Evolutionary conservation across 2,888 invertebrate genomes (phyloP).

Genomic region (Zhengitettix transpicula): DNA sequence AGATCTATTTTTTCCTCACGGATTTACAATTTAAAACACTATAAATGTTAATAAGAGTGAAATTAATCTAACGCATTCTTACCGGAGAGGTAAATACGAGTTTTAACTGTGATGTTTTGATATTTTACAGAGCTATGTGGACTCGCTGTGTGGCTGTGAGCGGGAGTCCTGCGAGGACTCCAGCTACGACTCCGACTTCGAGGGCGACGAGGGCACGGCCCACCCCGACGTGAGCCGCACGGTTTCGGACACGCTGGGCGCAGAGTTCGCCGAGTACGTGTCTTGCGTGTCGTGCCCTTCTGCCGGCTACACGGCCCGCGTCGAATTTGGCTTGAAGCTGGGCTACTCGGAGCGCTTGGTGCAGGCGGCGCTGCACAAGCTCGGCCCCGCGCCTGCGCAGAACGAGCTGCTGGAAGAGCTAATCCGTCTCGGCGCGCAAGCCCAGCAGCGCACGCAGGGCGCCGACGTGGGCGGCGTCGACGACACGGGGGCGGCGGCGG

Average conservation of each 20-base stretch:
- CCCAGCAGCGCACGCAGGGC: slow-evolving; percentile 1
- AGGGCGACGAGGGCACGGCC: slow-evolving; percentile 25
- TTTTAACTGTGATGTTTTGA: slow-evolving; percentile 1
- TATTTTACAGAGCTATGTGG: slow-evolving; percentile 53
- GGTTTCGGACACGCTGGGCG: slow-evolving; percentile 62
- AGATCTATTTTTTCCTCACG: too few species aligned
- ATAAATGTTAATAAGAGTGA: too few species aligned
- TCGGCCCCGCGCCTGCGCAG: slow-evolving; percentile 72
- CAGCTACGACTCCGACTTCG: slow-evolving; percentile 73
- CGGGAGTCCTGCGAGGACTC: slow-evolving; percentile 47
- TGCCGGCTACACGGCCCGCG: slow-evolving; percentile 38
- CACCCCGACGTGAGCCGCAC: slow-evolving; percentile 70
- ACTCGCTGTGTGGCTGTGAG: slow-evolving; percentile 39
- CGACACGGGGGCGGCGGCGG: neutral
- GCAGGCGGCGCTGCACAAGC: slow-evolving; percentile 60
- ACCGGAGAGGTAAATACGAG: neutral
- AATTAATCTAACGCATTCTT: too few species aligned
- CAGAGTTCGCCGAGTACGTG: slow-evolving; percentile 73
- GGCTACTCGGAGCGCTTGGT: slow-evolving; percentile 82
- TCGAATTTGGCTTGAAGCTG: slow-evolving; percentile 81
- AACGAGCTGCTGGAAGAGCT: slow-evolving; percentile 80
- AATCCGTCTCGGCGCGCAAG: slow-evolving; percentile 54
- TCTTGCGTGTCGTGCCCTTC: slow-evolving; percentile 27
- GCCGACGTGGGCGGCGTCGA: slow-evolving; percentile 2
- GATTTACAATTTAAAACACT: too few species aligned